Evolutionary conservation across 2,113 vertebrate genomes (phyloP).

Genomic region (Alces alces): DNA sequence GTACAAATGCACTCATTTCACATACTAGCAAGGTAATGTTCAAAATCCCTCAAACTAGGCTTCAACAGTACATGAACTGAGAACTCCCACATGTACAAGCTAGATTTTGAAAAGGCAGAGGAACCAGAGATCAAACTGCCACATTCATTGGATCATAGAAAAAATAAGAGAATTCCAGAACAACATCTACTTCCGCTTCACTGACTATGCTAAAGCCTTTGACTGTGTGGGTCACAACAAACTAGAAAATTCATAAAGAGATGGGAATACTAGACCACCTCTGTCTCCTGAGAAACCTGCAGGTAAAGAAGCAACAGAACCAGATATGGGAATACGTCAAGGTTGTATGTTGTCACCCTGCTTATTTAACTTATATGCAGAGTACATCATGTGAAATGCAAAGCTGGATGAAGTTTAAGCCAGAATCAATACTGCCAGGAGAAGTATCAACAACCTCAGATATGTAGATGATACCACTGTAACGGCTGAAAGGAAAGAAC

Average conservation of each 20-base stretch:
- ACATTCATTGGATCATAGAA: not conserved
- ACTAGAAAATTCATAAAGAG: not conserved
- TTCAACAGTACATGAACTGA: not conserved
- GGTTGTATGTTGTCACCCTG: not conserved
- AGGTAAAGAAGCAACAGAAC: not conserved
- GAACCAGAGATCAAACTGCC: not conserved
- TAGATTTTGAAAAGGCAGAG: not conserved
- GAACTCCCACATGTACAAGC: not conserved
- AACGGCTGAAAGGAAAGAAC: not conserved
- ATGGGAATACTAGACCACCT: not conserved
- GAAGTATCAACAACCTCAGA: not conserved
- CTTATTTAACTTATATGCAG: not conserved
- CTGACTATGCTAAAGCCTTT: not conserved
- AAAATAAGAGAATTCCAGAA: not conserved
- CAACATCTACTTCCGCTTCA: not conserved
- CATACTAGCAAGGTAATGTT: not conserved
- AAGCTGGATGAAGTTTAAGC: not conserved
- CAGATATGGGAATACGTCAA: not conserved
- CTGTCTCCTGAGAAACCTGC: not conserved
- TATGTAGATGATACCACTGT: not conserved
- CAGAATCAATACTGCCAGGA: not conserved
- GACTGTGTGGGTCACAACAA: not conserved
- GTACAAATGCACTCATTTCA: not conserved
- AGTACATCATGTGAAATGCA: not conserved
- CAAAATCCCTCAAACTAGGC: not conserved